Evolutionary conservation across 2,888 invertebrate species (phyloP).

Genomic region (Diplazon laetatorius): DNA sequence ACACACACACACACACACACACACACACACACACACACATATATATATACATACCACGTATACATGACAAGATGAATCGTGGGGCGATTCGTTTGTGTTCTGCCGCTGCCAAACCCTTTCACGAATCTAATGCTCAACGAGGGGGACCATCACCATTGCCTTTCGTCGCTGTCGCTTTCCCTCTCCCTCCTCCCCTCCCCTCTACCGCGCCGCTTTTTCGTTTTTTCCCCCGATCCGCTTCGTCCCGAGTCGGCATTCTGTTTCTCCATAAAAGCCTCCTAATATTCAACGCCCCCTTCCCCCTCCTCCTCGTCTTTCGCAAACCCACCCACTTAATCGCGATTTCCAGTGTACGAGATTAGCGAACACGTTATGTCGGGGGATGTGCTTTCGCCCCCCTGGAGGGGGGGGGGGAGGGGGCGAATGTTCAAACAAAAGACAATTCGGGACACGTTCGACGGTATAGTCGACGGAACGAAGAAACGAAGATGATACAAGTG

Average conservation of each 20-base stretch:
- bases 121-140: slow-evolving; percentile 55
- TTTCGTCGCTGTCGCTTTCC: slow-evolving; percentile 29
- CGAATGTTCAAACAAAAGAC: slow-evolving; percentile 10
- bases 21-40: slow-evolving; percentile 13
- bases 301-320: slow-evolving; percentile 14
- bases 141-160: not conserved
- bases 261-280: slow-evolving; percentile 21
- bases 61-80: slow-evolving; percentile 73
- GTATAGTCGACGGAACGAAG: slow-evolving; percentile 23
- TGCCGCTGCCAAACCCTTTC: slow-evolving; percentile 70
- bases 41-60: too few relatives aligned
- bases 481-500: slow-evolving; percentile 6
- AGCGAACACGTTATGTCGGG: slow-evolving; percentile 10
- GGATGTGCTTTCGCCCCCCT: too few relatives aligned
- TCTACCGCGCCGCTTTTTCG: too few relatives aligned
- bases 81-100: slow-evolving; percentile 67
- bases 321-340: not conserved
- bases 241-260: too few relatives aligned
- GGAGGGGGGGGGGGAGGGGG: too few relatives aligned
- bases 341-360: slow-evolving; percentile 14
- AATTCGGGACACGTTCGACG: slow-evolving; percentile 18
- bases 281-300: too few relatives aligned
- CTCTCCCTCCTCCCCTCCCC: slow-evolving; percentile 35
- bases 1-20: slow-evolving; percentile 14
- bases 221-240: too few relatives aligned